Evolutionary conservation across 2,888 invertebrate species (phyloP).

Genomic region (Spisula solida): DNA sequence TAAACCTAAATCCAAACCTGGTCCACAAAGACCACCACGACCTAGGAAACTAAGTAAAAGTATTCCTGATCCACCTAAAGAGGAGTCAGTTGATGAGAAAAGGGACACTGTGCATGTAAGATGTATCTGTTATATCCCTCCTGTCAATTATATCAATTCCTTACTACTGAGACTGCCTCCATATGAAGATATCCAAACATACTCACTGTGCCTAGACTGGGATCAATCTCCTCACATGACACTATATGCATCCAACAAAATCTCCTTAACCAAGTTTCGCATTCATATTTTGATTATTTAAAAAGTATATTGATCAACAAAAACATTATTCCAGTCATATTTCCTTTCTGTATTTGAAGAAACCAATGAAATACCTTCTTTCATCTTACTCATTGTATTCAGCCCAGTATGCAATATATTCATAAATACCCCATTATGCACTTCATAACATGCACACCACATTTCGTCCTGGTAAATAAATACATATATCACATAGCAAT

Average conservation of each 20-base stretch:
- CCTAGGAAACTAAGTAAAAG: background rate
- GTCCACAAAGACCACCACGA: constrained; percentile 8
- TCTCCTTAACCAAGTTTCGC: background rate
- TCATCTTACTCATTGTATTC: no score
- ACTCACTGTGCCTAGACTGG: background rate
- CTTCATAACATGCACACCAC: background rate
- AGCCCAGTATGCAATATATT: background rate
- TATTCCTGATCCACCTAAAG: background rate
- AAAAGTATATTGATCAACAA: background rate
- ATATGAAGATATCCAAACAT: background rate
- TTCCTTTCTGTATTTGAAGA: background rate
- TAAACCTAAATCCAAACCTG: background rate
- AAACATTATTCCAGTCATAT: background rate
- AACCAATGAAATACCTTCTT: background rate
- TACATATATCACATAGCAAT: no score
- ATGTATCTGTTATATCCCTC: background rate
- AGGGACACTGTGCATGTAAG: background rate
- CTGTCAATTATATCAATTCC: background rate
- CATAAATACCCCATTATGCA: background rate
- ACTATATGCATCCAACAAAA: background rate
- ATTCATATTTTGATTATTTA: background rate
- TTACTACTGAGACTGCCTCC: background rate
- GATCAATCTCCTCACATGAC: background rate
- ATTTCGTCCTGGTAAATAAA: background rate
- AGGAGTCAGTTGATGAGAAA: background rate